These are phyloP conservation scores for rat (Rattus norvegicus) DNA, from an alignment of 2,113 vertebrate species.

Conservation along the genomic window GRCr8 NC_086021.1:84495001-84495500, in stretches of 20 bases:
- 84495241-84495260: background rate
- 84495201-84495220: background rate
- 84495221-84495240: background rate
- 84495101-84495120: background rate
- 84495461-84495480: background rate
- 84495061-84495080: no score
- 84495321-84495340: background rate
- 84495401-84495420: background rate
- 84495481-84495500: background rate
- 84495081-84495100: background rate
- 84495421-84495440: background rate
- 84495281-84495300: background rate
- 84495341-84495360: background rate
- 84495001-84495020: background rate
- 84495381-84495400: background rate
- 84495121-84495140: background rate
- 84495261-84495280: background rate
- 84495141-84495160: background rate
- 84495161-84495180: background rate
- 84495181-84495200: background rate
- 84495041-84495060: background rate
- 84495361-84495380: slow-evolving; percentile 12
- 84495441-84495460: background rate
- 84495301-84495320: background rate
- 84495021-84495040: background rate